Conservation (phyloP, 1,140 invertebrate species). For the Brachionus rubens region DNA sequence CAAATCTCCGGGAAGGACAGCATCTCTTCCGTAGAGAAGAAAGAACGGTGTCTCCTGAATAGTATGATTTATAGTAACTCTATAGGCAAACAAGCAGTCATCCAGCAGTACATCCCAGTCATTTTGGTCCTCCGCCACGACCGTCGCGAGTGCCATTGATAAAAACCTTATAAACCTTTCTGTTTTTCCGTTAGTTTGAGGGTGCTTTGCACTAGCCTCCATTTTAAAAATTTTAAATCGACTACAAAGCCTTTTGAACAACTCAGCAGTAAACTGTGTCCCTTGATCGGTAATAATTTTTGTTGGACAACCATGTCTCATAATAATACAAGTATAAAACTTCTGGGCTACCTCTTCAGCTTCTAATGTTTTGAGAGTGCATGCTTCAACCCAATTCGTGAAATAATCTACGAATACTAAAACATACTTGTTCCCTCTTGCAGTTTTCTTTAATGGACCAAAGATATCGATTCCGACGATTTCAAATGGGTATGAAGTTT, state of each 20-base stretch:
- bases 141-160: no score
- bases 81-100: neutral
- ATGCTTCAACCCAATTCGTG: slow-evolving; percentile 57
- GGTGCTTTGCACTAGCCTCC: no score
- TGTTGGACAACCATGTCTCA: no score
- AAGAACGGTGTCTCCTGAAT: neutral
- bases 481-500: neutral
- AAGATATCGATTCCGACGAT: slow-evolving; percentile 48
- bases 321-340: no score
- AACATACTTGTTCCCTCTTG: slow-evolving; percentile 52
- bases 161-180: no score
- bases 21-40: neutral
- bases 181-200: no score
- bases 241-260: no score
- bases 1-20: neutral
- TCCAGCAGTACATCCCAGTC: slow-evolving; percentile 4
- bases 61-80: neutral
- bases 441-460: slow-evolving; percentile 47
- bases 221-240: no score
- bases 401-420: slow-evolving; percentile 56
- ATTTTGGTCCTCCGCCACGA: no score
- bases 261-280: no score
- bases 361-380: slow-evolving; percentile 55
- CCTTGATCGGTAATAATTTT: no score
- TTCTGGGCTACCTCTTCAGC: slow-evolving; percentile 53